A percentile compares a stretch with the other conserved stretches of the same genome.
These are phyloP conservation scores for Sitta carolinensis DNA, from an alignment of 2,797 vertebrate species.

Conservation along the genomic window DNA sequence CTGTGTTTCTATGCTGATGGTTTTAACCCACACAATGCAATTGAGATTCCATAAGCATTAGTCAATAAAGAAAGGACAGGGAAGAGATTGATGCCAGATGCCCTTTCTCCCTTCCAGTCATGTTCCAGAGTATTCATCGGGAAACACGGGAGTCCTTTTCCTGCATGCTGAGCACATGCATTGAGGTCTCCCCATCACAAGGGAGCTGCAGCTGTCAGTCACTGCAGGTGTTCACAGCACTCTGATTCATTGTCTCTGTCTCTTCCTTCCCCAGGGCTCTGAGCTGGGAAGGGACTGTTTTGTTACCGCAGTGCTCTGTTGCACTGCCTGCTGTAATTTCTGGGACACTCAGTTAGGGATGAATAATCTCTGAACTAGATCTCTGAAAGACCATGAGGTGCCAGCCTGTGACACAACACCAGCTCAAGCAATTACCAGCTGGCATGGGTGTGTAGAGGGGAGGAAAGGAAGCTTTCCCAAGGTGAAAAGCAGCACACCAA, in stretches of 20 bases:
- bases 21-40: background rate
- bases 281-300: background rate
- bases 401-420: background rate
- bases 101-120: background rate
- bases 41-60: background rate
- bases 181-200: background rate
- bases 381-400: background rate
- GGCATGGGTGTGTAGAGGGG: background rate
- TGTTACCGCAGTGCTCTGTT: fast-evolving
- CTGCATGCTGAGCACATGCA: background rate
- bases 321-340: background rate
- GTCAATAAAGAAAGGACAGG: background rate
- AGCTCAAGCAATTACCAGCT: background rate
- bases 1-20: background rate
- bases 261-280: background rate
- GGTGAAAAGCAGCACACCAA: background rate
- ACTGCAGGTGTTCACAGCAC: fast-evolving
- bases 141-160: background rate
- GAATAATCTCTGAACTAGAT: background rate
- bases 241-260: background rate
- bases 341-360: background rate
- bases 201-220: background rate
- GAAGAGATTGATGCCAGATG: background rate
- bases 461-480: background rate
- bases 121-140: background rate